Conservation (phyloP, 2,888 invertebrate species). For the Leucophenga montana region DNA sequence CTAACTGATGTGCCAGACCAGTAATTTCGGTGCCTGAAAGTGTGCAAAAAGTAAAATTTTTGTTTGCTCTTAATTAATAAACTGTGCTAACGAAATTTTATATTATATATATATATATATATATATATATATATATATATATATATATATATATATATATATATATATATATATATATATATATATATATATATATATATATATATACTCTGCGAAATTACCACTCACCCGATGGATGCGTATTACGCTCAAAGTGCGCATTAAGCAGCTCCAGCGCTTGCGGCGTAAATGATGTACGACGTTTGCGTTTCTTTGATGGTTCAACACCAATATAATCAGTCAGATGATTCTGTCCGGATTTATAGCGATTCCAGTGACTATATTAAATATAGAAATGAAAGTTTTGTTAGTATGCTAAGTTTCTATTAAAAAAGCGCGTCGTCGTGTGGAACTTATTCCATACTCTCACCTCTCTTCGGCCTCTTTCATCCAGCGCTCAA, state of each 20-base stretch:
- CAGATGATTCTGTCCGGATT: conserved; percentile 92
- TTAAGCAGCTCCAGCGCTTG: conserved; percentile 95
- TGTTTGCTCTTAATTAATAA: too few species aligned
- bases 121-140: too few species aligned
- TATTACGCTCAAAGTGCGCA: conserved; percentile 96
- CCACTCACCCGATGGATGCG: conserved; percentile 94
- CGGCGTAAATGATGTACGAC: conserved; percentile 97
- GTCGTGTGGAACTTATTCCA: conserved; percentile 69
- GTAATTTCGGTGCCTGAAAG: conserved; percentile 95
- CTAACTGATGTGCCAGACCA: conserved; percentile 93
- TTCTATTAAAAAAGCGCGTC: conserved; percentile 33
- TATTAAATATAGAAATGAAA: conserved; percentile 29
- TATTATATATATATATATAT: too few species aligned
- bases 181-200: too few species aligned
- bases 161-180: too few species aligned
- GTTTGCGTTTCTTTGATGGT: conserved; percentile 96
- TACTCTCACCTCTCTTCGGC: conserved; percentile 92
- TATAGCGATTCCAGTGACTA: conserved; percentile 85
- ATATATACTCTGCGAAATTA: conserved; percentile 53
- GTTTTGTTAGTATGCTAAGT: conserved; percentile 31
- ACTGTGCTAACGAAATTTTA: too few species aligned
- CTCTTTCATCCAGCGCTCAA: conserved; percentile 99
- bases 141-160: too few species aligned
- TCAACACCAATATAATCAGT: conserved; percentile 97
- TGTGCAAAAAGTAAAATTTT: neutral